Base-by-base conservation (phyloP, 2,888 invertebrate species). In the Bombylius discolor region DNA sequence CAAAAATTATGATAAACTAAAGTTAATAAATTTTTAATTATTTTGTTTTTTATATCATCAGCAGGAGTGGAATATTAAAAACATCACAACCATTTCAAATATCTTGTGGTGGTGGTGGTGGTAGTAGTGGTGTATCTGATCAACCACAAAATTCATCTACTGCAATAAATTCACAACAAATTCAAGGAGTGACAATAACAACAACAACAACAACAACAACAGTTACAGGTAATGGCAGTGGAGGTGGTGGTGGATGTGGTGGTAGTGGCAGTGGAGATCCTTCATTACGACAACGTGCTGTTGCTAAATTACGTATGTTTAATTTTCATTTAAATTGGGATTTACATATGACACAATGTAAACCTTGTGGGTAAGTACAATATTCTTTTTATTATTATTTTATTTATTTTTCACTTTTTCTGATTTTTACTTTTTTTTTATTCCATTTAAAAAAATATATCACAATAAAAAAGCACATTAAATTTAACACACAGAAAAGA, bases 251-350 rank as follows among this genome's bases (percentile, higher is more conserved):
- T 58, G n/a, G 55, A 57, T 23, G 36, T 36, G 4, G 7, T 4
- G 36, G 36, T 36, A 4, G 6, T 36, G 36, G 4, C 6, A 42
- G 39, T 42, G 39, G 69, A 63, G 72, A 73, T 64, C 68, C 70
- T 56, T 72, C 74, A 49, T 59, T 74, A 61, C 65, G 73, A 55
- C 73, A 74, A 62, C 74, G 74, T 46, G 74, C 74, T 53, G 73
- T 74, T 56, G 74, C 74, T 56, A 74, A 74, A 64, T 62, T 74
- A 63, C 70, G 72, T 61, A 70, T 74, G 70, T 74, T 74, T 62
- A 74, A 74, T 66, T 74, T 74, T 59, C 72, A 74, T 62, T 66
- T 74, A 53, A 74, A 74, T 64, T 74, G 74, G 74, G 74, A 74
- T 64, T 67, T 73, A 57, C 74, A 74, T 61, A 74, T 74, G 73